Evolutionary conservation across 2,888 invertebrate genomes (phyloP), one percentile per base, ranked within the genome.

Genomic region (Drosophila neotestacea): DNA sequence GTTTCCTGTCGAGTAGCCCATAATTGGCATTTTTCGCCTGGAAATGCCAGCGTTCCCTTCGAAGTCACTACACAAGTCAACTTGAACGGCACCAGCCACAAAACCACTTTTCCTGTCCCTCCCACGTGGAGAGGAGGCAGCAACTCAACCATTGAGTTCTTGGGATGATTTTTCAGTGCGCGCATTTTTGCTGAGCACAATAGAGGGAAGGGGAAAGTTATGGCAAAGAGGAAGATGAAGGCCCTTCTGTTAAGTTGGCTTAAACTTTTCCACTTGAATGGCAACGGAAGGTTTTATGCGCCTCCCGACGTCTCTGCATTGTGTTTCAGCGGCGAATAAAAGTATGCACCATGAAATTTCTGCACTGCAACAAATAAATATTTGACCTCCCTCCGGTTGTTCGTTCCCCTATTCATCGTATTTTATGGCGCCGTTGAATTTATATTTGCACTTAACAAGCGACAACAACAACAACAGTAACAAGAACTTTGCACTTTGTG

Each of bases 191-290:
- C 62, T 27, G 47, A 22, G 55, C 13, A 47, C 39, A 55, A 28
- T 11, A 16, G 46, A 46, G 10, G 16, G 34, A 50, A 47, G 27
- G 27, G 9, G 16, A 28, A 50, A 51, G 27, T 16, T 9, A 47
- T 27, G 44, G 50, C 28, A 30, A 39, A 48, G 30, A 38, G n/a
- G 38, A 32, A 54, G 41, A 38, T 27, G 67, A 54, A 30, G 52
- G 34, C 42, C 44, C 38, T 55, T 64, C 76, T 72, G 72, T 69
- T 76, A 88, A 88, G 84, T 85, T 85, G 85, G 85, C 85, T 85
- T 85, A 85, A 85, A 88, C 88, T 85, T 85, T 85, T 85, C 85
- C 88, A 85, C 84, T 85, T 83, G 85, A 85, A 88, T 88, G 88
- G 88, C 85, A 82, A 80, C 83, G 84, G 80, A 84, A 84, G 84